Base-by-base conservation (phyloP, 1,140 invertebrate species). In the Panagrolaimus sp. region DNA sequence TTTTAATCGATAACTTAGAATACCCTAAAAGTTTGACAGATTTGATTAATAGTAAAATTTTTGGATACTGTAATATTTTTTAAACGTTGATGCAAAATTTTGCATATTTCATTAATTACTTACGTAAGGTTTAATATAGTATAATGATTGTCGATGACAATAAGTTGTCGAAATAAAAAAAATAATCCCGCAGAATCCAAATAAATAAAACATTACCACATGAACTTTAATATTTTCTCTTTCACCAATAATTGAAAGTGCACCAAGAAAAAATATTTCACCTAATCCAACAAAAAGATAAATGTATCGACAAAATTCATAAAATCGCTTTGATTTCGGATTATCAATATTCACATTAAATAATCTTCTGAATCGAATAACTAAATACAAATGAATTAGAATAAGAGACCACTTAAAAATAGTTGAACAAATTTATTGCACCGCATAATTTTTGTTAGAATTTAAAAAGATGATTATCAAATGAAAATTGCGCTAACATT, bases 221-320 rank as follows among this genome's bases (percentile, higher is more conserved):
- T 73, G 72, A 14, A 57, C 44, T 71, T 68, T 63, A 63, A 63
- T 62, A 68, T 64, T 71, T 61, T 73, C 72, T 14, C 66, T 9
- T 68, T 73, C 72, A 23, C 72, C 72, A 42, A 70, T 63, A n/a
- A 67, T 46, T 11, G 69, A 66, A 4, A 73, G 25, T 1, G 61
- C 20, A 11, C 45, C 63, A 1, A 68, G 44, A 23, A 67, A 68
- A 20, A 64, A 42, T 11, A 51, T 16, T 43, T 68, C 69, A 42
- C 43, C 63, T 1, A 68, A 48, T n/a, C 31, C 47, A 66, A 47
- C 63, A 23, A 73, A 63, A 25, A 46, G 8, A 68, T 51, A 68
- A 16, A 14, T 14, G n/a, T 63, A 46, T 4, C 67, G 51, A 16
- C 38, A n/a, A 20, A 68, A 43, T n/a, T 68, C 46, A 38, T 63